These are phyloP conservation scores for Campoplex capitator DNA, from an alignment of 2,888 invertebrate genomes.

Conservation along the genomic window DNA sequence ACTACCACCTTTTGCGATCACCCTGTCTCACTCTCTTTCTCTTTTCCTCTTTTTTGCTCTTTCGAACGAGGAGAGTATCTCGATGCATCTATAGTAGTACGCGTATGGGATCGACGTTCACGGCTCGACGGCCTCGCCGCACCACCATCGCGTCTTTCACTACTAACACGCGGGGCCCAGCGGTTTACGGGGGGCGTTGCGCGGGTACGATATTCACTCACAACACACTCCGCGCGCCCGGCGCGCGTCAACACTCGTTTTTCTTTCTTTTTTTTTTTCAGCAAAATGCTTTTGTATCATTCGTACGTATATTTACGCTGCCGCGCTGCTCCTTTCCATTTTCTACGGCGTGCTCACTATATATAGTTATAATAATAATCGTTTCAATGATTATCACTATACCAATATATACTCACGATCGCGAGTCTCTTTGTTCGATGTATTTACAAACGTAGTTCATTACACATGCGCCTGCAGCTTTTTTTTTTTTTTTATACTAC, in stretches of 20 bases:
- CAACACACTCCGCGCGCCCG: neutral
- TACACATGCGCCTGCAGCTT: neutral
- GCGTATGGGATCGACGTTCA: conserved; percentile 24
- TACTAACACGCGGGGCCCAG: neutral
- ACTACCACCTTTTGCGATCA: neutral
- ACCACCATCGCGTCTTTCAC: conserved; percentile 19
- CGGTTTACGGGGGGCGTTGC: conserved; percentile 8
- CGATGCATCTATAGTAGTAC: conserved; percentile 8
- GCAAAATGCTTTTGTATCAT: conserved; percentile 20
- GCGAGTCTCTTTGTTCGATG: conserved; percentile 10
- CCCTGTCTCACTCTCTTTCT: neutral
- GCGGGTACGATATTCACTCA: conserved; percentile 8
- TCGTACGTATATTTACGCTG: neutral
- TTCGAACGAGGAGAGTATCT: neutral
- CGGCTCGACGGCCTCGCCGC: conserved; percentile 33
- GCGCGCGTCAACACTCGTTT: neutral
- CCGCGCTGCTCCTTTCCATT: conserved; percentile 42
- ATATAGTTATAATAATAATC: conserved; percentile 27
- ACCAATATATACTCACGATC: conserved; percentile 5
- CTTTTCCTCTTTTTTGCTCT: conserved; percentile 1
- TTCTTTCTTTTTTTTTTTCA: neutral
- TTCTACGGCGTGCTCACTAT: conserved; percentile 8
- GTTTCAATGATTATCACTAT: conserved; percentile 12
- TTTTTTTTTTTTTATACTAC: neutral
- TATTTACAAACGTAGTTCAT: neutral